Percentiles rank a stretch among this genome's conserved stretches.
These are phyloP conservation scores for Cloeon dipterum DNA, from an alignment of 2,888 invertebrate genomes.

Conservation along the genomic window DNA sequence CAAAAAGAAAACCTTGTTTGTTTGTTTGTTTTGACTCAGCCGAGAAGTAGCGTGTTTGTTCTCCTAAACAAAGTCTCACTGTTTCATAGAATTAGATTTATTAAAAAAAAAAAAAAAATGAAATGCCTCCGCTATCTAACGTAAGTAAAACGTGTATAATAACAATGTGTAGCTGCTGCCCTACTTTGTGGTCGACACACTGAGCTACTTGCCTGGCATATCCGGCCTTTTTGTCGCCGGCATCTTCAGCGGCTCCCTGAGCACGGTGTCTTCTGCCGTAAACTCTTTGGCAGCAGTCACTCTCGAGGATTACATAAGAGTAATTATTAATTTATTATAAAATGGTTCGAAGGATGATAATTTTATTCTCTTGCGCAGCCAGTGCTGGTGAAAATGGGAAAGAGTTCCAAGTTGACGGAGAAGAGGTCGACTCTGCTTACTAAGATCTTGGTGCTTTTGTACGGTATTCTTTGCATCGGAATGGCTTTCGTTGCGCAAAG, in stretches of 20 bases:
- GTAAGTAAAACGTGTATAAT: conserved; percentile 6
- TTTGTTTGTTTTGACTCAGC: no score
- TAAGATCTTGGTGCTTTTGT: conserved; percentile 43
- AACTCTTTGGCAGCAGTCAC: conserved; percentile 82
- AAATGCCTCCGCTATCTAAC: neutral
- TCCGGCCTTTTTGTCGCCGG: conserved; percentile 77
- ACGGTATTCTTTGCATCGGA: conserved; percentile 52
- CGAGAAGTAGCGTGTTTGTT: no score
- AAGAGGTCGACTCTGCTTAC: conserved; percentile 1
- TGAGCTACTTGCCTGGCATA: conserved; percentile 45
- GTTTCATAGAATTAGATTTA: neutral
- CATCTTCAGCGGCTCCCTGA: conserved; percentile 75
- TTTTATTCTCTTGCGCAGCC: conserved; percentile 2
- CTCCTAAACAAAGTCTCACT: no score
- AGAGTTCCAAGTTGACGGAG: conserved; percentile 1
- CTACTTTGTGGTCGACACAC: conserved; percentile 48
- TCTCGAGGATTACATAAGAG: conserved; percentile 60
- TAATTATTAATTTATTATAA: no score
- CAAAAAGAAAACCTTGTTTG: no score
- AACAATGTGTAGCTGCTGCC: conserved; percentile 47
- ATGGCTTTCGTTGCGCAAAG: conserved; percentile 63
- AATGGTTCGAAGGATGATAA: no score
- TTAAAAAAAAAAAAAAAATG: neutral
- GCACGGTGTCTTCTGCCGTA: conserved; percentile 76
- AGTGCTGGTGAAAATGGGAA: neutral